These are phyloP conservation scores for Doris montereyensis DNA, from an alignment of 2,888 invertebrate genomes.

Conservation along the genomic window DNA sequence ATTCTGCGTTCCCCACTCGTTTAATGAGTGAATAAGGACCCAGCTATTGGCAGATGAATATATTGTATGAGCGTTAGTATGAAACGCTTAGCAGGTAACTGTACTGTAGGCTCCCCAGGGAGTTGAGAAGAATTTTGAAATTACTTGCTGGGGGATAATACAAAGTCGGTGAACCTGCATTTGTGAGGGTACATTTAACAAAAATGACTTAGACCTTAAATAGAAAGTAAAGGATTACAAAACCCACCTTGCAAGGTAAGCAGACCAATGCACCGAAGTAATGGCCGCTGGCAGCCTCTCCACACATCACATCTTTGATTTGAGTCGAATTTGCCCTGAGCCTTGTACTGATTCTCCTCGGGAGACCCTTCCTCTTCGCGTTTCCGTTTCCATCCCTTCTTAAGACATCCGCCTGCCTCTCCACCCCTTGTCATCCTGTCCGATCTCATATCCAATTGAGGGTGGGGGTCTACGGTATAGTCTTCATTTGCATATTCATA, in stretches of 20 bases:
- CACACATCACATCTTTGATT: slow-evolving; percentile 58
- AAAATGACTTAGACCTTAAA: no score
- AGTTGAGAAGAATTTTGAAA: no score
- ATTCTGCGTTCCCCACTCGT: no score
- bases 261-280: slow-evolving; percentile 68
- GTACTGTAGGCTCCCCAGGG: no score
- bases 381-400: slow-evolving; percentile 27
- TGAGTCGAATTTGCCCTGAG: slow-evolving; percentile 15
- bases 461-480: background rate
- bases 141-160: no score
- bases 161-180: no score
- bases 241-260: slow-evolving; percentile 64
- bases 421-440: background rate
- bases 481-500: no score
- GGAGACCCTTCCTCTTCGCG: slow-evolving; percentile 15
- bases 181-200: no score
- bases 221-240: no score
- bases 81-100: no score
- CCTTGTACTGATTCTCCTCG: background rate
- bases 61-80: background rate
- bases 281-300: slow-evolving; percentile 63
- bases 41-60: background rate
- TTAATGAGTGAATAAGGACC: no score
- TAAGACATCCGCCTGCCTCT: background rate
- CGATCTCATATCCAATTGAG: no score